Evolutionary conservation across 2,888 invertebrate species (phyloP).

Genomic region (Mechanitis messenoides): DNA sequence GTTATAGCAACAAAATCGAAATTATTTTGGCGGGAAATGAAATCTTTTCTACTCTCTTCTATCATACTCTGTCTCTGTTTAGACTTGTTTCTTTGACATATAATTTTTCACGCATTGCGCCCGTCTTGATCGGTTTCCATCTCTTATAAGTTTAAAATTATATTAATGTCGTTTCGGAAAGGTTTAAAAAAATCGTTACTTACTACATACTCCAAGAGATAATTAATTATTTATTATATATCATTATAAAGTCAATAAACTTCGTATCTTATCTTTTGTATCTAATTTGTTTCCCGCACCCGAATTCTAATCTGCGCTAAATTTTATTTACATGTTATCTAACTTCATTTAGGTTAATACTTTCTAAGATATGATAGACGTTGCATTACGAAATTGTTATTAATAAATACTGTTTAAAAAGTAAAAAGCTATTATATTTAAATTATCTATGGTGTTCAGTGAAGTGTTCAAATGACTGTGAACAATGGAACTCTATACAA

Average conservation of each 20-base stretch:
- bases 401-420: background rate
- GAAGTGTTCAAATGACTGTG: slow-evolving; percentile 1
- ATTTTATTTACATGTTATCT: slow-evolving; percentile 44
- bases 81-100: too few species aligned
- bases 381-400: background rate
- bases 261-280: slow-evolving; percentile 31
- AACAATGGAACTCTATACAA: background rate
- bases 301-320: slow-evolving; percentile 34
- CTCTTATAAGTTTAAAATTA: too few species aligned
- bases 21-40: too few species aligned
- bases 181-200: background rate
- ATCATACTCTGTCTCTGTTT: too few species aligned
- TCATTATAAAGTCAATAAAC: background rate
- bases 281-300: slow-evolving; percentile 57
- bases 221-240: too few species aligned
- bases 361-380: slow-evolving; percentile 29
- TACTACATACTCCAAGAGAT: too few species aligned
- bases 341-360: slow-evolving; percentile 39
- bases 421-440: background rate
- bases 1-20: too few species aligned
- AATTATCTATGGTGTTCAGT: background rate
- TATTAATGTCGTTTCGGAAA: too few species aligned
- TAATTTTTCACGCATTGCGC: too few species aligned
- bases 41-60: too few species aligned
- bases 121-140: too few species aligned